Base-by-base conservation (phyloP, 2,113 vertebrate genomes). In the Anguilla japonica region DNA sequence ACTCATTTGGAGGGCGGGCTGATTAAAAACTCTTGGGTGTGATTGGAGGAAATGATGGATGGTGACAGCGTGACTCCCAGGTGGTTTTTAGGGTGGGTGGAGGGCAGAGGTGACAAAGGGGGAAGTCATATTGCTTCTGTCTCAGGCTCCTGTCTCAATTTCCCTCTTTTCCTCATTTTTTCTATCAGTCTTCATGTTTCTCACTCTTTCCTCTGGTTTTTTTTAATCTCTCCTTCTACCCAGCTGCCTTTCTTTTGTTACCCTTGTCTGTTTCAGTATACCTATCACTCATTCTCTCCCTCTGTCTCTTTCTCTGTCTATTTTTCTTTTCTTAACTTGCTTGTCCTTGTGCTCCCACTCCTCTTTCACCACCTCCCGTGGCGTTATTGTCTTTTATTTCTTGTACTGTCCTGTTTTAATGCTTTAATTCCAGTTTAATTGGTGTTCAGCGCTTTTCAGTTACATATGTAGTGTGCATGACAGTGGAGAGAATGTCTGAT, bases 41-140 rank as follows among this genome's bases (percentile, higher is more conserved):
- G 93, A 93, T 93, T 94, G 90, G 90, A 88, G 86, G 79, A 41
- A 29, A 78, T 91, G 91, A 92, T 91, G 84, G 90, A 93, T 92
- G 83, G 88, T 91, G 88, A 85, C 87, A 56, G 79, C 85, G 88
- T 85, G 89, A 91, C 71, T 2, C 88, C 89, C 88, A 75, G 87
- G 89, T 16, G 3, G 83, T 91, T 90, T 79, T 86, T 89, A 86
- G 88, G 46, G 56, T n/a, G 53, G n/a, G 67, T 79, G 57, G 46
- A 34, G 40, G 46, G 16, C 5, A 84, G 78, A 81, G 34, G 71
- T 63, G 85, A 83, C 81, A 41, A 46, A 71, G 22, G 63, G 50
- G 86, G 81, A 75, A 83, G 81, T 79, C 81, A 83, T 13, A 26
- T n/a, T 34, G 26, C 29, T 53, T 3, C 75, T 50, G 22, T 83